Percentiles rank a stretch among this genome's conserved stretches.
These are phyloP conservation scores for Crypturellus undulatus DNA, from an alignment of 2,113 vertebrate genomes.

Conservation along the genomic window DNA sequence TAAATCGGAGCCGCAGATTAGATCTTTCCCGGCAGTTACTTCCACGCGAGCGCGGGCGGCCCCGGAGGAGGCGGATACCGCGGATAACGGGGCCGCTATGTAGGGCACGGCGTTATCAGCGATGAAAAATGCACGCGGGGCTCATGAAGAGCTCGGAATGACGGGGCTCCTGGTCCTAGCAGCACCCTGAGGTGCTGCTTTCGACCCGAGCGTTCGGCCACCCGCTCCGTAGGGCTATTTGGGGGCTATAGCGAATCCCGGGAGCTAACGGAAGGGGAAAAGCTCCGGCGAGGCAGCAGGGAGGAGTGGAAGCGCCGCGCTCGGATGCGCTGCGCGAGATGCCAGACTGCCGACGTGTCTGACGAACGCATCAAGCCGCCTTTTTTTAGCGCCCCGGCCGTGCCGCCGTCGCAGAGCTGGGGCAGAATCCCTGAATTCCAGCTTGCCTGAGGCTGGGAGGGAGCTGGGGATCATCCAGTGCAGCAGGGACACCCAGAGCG, in stretches of 20 bases:
- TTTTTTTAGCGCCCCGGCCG: slow-evolving; percentile 6
- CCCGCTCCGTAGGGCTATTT: accelerated
- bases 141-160: slow-evolving; percentile 61
- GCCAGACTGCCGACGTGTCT: slow-evolving; percentile 48
- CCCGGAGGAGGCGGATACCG: not conserved
- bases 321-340: slow-evolving; percentile 32
- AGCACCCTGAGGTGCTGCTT: not conserved
- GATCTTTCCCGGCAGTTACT: slow-evolving; percentile 47
- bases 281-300: slow-evolving; percentile 20
- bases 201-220: accelerated
- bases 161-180: not conserved
- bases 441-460: too few relatives aligned
- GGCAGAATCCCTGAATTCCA: too few relatives aligned
- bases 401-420: too few relatives aligned
- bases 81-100: slow-evolving; percentile 20
- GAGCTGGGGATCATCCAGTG: too few relatives aligned
- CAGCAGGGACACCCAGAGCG: too few relatives aligned
- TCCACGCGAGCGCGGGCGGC: too few relatives aligned
- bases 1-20: slow-evolving; percentile 50
- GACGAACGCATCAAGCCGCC: slow-evolving; percentile 35
- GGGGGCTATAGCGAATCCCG: not conserved
- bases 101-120: slow-evolving; percentile 6
- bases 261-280: accelerated
- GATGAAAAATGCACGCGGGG: not conserved
- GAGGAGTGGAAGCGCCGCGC: not conserved